Evolutionary conservation across 2,113 vertebrate genomes (phyloP), one percentile per base, ranked within the genome.

Genomic region (Sterna hirundo): DNA sequence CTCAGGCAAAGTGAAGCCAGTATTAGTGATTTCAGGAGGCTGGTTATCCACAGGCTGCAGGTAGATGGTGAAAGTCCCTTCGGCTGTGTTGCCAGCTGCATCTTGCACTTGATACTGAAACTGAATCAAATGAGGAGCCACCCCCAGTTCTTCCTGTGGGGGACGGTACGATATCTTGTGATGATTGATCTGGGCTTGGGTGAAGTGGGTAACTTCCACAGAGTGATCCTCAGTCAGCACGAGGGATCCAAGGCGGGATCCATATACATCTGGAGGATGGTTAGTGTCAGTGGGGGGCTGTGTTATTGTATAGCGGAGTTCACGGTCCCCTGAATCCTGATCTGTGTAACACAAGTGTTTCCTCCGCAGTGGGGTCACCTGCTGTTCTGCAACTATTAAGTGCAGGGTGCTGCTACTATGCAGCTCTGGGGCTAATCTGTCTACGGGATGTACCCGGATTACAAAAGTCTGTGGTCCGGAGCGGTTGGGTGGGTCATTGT

Each of bases 161-260:
- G 99, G 99, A 38, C 96, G 98, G 95, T 99, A 99, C 0, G 99
- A 98, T 86, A 99, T 99, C 97, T 99, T 99, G 90, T 99, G 99
- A 75, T 99, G 99, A 86, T 99, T 99, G 91, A 99, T 98, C 97
- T 99, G 99, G 19, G 99, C 99, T 96, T 99, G 99, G 21, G 99
- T 99, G 95, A 99, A 99, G 86, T 98, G 98, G 3, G 93, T 98
- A 58, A 99, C 98, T 88, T 98, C 97, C 3, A 96, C 95, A 26
- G 98, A 98, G 62, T 99, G 99, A 86, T 98, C 98, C 69, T 99
- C 99, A 1, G 99, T 99, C 95, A 99, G 95, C 61, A 99, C 99
- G 1, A 99, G 97, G 54, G 98, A 97, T 80, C 99, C 99, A 51
- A 99, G 90, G 26, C 93, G 97, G 0, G 90, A 71, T 60, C 98